Evolutionary conservation across 2,888 invertebrate genomes (phyloP).

Genomic region (Chamaedrilus cognettii): DNA sequence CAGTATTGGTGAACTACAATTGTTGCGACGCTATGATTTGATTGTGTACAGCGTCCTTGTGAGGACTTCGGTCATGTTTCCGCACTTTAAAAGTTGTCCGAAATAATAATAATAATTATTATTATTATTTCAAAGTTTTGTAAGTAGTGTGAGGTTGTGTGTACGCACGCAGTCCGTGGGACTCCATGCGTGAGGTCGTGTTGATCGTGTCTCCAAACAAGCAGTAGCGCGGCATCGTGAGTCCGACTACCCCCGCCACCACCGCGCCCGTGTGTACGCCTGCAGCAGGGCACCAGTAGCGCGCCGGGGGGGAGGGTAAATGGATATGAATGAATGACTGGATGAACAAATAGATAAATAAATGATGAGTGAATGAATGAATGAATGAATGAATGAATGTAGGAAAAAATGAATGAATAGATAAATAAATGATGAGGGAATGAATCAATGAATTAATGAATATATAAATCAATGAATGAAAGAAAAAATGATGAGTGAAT

Average conservation of each 20-base stretch:
- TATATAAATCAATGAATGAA: too few relatives aligned
- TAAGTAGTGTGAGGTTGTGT: neutral
- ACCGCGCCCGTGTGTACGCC: constrained; percentile 45
- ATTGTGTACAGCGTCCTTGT: too few relatives aligned
- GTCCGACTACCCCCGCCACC: constrained; percentile 47
- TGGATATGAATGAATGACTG: neutral
- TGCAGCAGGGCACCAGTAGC: constrained; percentile 11
- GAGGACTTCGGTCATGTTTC: too few relatives aligned
- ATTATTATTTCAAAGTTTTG: too few relatives aligned
- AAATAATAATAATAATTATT: too few relatives aligned
- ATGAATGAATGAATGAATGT: neutral
- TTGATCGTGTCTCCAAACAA: constrained; percentile 43
- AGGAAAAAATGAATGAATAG: too few relatives aligned
- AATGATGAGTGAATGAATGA: too few relatives aligned
- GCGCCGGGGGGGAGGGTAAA: neutral
- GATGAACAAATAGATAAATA: neutral
- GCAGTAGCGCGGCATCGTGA: constrained; percentile 43
- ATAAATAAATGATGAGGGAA: too few relatives aligned
- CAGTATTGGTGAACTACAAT: neutral
- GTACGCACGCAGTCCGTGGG: constrained; percentile 26
- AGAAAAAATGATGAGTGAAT: neutral
- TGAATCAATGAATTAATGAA: neutral
- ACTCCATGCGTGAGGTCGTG: constrained; percentile 31
- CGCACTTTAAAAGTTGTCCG: too few relatives aligned
- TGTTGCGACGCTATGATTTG: too few relatives aligned